Evolutionary conservation across 2,888 invertebrate species (phyloP).

Genomic region (Corbicula japonica): DNA sequence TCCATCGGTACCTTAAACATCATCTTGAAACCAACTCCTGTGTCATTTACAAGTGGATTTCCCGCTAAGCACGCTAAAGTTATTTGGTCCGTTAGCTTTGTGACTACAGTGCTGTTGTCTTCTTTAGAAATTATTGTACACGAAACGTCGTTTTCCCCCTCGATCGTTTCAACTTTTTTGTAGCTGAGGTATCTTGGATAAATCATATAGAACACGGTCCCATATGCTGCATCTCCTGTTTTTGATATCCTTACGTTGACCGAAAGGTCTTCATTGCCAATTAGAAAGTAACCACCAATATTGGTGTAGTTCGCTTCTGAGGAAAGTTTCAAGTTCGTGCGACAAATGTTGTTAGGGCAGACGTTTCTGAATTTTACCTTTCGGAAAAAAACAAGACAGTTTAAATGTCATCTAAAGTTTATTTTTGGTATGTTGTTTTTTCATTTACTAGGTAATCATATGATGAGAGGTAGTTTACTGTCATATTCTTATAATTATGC

Average conservation of each 20-base stretch:
- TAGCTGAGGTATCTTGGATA: constrained; percentile 66
- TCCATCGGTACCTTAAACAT: constrained; percentile 52
- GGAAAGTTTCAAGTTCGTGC: constrained; percentile 64
- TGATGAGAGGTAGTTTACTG: not conserved
- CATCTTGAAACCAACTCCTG: constrained; percentile 44
- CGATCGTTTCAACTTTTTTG: constrained; percentile 44
- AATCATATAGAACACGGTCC: constrained; percentile 63
- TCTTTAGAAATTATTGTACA: constrained; percentile 19
- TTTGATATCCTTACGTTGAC: constrained; percentile 70
- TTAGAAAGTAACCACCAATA: constrained; percentile 57
- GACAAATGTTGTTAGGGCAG: constrained; percentile 71
- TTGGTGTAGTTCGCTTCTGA: constrained; percentile 41
- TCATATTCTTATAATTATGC: not conserved
- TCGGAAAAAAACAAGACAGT: constrained; percentile 4
- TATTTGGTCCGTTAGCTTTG: constrained; percentile 16
- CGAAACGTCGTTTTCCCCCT: constrained; percentile 51
- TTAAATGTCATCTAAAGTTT: not conserved
- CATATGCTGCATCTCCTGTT: constrained; percentile 72
- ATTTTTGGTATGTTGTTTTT: not conserved
- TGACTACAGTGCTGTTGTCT: not conserved
- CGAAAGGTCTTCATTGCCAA: constrained; percentile 66
- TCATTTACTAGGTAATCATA: not conserved
- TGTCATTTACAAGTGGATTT: constrained; percentile 49
- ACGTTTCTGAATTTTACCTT: constrained; percentile 68
- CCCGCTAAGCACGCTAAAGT: constrained; percentile 46